Conservation (phyloP, 1,140 invertebrate genomes). For the Eupristina koningsbergeri region DNA sequence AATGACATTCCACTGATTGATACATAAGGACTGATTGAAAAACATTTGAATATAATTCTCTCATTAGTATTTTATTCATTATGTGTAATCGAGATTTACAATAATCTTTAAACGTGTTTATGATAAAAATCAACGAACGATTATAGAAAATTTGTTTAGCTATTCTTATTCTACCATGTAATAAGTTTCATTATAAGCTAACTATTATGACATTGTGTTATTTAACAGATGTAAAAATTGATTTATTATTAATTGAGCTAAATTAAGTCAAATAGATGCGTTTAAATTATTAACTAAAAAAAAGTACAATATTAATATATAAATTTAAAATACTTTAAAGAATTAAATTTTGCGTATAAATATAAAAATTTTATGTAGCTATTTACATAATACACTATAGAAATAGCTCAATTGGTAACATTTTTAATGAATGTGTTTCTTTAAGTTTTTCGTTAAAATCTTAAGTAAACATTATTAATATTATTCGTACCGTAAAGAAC, state of each 20-base stretch:
- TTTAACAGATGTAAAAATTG: neutral
- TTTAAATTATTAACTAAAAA: neutral
- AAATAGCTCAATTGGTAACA: neutral
- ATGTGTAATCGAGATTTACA: neutral
- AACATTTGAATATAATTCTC: neutral
- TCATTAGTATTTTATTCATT: neutral
- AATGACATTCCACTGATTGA: constrained; percentile 32
- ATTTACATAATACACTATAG: neutral
- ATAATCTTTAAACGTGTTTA: neutral
- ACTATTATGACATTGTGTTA: neutral
- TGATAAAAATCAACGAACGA: neutral
- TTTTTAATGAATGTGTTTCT: neutral
- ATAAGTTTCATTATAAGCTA: neutral
- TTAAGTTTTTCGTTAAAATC: neutral
- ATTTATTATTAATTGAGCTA: neutral
- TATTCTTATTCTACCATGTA: neutral
- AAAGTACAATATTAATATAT: neutral
- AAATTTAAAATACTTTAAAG: neutral
- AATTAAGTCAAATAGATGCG: neutral
- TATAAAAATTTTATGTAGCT: neutral
- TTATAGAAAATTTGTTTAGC: neutral
- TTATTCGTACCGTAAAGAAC: constrained; percentile 24
- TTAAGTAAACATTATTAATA: neutral
- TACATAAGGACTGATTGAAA: neutral
- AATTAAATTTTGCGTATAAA: neutral